These are phyloP conservation scores for Xyrauchen texanus DNA, from an alignment of 2,113 vertebrate species.

Conservation along the genomic window DNA sequence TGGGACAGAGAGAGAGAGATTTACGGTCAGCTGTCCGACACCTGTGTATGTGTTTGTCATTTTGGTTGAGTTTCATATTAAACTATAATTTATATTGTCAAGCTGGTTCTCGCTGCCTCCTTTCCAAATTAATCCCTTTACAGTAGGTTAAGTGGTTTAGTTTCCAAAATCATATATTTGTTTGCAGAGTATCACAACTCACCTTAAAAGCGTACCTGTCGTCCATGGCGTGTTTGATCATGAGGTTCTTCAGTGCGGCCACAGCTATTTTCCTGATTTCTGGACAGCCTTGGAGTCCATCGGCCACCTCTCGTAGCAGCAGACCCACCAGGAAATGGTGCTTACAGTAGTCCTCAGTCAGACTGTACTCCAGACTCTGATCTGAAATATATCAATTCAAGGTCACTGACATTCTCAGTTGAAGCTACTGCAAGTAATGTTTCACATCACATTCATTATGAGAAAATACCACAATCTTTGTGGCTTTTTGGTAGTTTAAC, in stretches of 20 bases:
- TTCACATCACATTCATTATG: too few relatives aligned
- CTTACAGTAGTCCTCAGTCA: constrained; percentile 93
- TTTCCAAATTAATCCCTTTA: too few relatives aligned
- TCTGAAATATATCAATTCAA: constrained; percentile 73
- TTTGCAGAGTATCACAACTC: constrained; percentile 36
- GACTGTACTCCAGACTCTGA: constrained; percentile 87
- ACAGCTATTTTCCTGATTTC: constrained; percentile 88
- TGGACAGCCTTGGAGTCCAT: constrained; percentile 84
- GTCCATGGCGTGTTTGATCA: constrained; percentile 94
- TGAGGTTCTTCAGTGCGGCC: constrained; percentile 87
- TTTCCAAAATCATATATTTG: neutral
- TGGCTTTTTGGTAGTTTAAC: constrained; percentile 7
- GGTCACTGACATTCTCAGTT: neutral
- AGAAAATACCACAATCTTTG: neutral
- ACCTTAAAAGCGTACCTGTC: constrained; percentile 89
- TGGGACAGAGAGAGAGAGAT: too few relatives aligned
- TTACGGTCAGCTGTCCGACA: too few relatives aligned
- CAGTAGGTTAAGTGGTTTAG: neutral
- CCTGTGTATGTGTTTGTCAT: too few relatives aligned
- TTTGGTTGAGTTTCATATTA: too few relatives aligned
- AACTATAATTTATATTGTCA: too few relatives aligned
- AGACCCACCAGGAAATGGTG: constrained; percentile 95
- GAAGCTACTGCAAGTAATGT: neutral
- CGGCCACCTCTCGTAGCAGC: constrained; percentile 86
- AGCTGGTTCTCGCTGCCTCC: too few relatives aligned